phyloP scores from a whole-genome alignment of 2,888 invertebrate genomes.

The Tethea ocularis region DNA sequence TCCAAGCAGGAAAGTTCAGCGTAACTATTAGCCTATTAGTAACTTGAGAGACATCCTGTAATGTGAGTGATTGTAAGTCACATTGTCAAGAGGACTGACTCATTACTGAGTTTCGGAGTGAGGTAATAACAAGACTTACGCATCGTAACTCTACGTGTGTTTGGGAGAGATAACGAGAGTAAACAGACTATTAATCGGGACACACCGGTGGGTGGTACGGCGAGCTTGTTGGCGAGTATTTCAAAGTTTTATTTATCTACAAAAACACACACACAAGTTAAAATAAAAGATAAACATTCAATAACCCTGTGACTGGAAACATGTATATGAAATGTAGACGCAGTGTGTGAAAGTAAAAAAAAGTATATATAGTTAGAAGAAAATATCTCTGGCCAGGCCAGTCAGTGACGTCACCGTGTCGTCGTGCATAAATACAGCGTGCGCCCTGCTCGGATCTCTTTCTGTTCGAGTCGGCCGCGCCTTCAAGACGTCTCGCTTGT shows the following conservation, averaged over 20 bases:
- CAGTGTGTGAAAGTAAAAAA: too few species aligned
- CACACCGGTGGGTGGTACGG: slow-evolving; percentile 21
- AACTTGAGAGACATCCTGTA: neutral
- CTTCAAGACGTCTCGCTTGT: too few species aligned
- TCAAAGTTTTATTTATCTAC: neutral
- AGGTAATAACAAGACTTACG: slow-evolving; percentile 36
- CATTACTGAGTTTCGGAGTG: slow-evolving; percentile 22
- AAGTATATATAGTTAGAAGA: too few species aligned
- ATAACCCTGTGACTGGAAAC: too few species aligned
- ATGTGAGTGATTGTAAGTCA: slow-evolving; percentile 4
- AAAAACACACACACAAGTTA: too few species aligned
- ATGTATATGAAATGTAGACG: too few species aligned
- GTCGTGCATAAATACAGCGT: too few species aligned
- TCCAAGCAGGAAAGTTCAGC: neutral
- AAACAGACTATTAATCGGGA: slow-evolving; percentile 57
- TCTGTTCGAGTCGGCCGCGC: too few species aligned
- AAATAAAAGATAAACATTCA: too few species aligned
- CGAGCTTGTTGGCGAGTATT: slow-evolving; percentile 19
- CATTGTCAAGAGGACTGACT: slow-evolving; percentile 12
- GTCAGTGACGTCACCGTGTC: too few species aligned
- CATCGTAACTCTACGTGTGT: slow-evolving; percentile 59
- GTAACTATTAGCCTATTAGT: neutral
- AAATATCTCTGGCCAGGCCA: too few species aligned
- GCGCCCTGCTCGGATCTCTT: too few species aligned
- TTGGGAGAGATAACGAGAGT: slow-evolving; percentile 57